Percentiles rank a stretch among this genome's conserved stretches.
phyloP scores from a whole-genome alignment of 1,140 invertebrate genomes.

The Eupeodes corollae region DNA sequence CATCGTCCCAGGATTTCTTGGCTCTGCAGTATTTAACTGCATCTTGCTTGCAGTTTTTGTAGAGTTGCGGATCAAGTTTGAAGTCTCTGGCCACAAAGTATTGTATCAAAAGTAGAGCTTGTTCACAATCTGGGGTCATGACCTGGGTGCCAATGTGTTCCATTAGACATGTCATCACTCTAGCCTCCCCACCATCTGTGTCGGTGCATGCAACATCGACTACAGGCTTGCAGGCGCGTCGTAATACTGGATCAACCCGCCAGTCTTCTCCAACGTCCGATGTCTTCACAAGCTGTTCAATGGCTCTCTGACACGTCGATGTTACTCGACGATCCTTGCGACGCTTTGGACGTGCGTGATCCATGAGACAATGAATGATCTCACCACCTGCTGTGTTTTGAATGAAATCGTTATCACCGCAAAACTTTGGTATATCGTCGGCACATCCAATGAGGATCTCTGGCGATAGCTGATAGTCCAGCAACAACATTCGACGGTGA shows the following conservation, averaged over 20 bases:
- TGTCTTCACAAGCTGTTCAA: slow-evolving; percentile 68
- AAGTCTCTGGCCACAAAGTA: slow-evolving; percentile 94
- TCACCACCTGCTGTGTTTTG: slow-evolving; percentile 48
- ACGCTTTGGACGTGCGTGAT: slow-evolving; percentile 60
- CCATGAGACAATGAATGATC: slow-evolving; percentile 94
- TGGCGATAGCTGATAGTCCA: slow-evolving; percentile 84
- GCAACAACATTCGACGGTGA: slow-evolving; percentile 81
- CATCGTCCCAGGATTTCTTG: slow-evolving; percentile 62
- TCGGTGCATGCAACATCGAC: slow-evolving; percentile 61
- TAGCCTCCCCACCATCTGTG: slow-evolving; percentile 54
- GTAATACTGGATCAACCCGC: slow-evolving; percentile 80
- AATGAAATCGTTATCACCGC: slow-evolving; percentile 52
- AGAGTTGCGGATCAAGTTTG: slow-evolving; percentile 81
- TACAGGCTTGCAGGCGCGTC: slow-evolving; percentile 72
- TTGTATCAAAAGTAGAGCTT: slow-evolving; percentile 87
- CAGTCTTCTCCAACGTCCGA: slow-evolving; percentile 80
- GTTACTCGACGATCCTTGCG: slow-evolving; percentile 49
- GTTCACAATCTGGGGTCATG: slow-evolving; percentile 85
- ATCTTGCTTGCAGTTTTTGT: slow-evolving; percentile 73
- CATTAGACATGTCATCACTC: slow-evolving; percentile 88
- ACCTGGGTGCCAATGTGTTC: slow-evolving; percentile 71
- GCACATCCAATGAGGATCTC: slow-evolving; percentile 84
- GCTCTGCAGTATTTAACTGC: slow-evolving; percentile 73
- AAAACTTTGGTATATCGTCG: slow-evolving; percentile 68
- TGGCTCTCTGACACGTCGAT: slow-evolving; percentile 53